Conservation (phyloP, 2,888 invertebrate genomes). For the Priocnemis perturbator region DNA sequence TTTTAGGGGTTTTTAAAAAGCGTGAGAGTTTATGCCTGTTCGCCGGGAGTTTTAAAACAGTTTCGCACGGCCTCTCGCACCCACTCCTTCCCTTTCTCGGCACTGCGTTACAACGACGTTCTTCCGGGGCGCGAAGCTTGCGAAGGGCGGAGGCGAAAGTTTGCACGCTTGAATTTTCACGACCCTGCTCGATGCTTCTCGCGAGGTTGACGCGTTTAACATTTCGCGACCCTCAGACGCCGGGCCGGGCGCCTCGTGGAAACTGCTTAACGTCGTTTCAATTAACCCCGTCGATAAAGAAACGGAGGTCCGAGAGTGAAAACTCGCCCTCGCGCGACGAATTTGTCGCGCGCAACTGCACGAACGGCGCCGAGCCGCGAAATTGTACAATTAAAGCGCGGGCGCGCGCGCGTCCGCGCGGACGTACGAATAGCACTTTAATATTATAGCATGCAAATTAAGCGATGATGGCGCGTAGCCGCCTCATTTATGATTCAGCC, state of each 20-base stretch:
- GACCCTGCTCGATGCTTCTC: background rate
- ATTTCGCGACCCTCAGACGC: background rate
- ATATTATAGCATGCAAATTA: background rate
- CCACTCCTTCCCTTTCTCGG: conserved; percentile 21
- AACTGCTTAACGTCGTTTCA: conserved; percentile 34
- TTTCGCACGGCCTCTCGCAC: conserved; percentile 43
- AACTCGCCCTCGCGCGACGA: background rate
- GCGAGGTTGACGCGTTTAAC: background rate
- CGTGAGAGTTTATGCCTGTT: conserved; percentile 62
- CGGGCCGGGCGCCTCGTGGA: background rate
- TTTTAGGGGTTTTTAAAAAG: conserved; percentile 66
- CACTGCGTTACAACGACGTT: background rate
- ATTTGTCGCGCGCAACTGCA: background rate
- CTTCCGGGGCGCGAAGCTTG: background rate
- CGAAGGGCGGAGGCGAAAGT: background rate
- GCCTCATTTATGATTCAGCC: conserved; percentile 3
- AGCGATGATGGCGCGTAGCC: conserved; percentile 3
- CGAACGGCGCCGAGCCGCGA: no score
- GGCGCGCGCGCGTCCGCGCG: no score
- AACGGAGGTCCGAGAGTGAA: background rate
- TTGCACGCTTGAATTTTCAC: background rate
- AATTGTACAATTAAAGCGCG: no score
- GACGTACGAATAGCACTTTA: no score
- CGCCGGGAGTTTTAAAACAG: conserved; percentile 61
- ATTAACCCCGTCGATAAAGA: conserved; percentile 27